phyloP scores from a whole-genome alignment of 2,888 invertebrate species.

The Camptogramma bilineatum region DNA sequence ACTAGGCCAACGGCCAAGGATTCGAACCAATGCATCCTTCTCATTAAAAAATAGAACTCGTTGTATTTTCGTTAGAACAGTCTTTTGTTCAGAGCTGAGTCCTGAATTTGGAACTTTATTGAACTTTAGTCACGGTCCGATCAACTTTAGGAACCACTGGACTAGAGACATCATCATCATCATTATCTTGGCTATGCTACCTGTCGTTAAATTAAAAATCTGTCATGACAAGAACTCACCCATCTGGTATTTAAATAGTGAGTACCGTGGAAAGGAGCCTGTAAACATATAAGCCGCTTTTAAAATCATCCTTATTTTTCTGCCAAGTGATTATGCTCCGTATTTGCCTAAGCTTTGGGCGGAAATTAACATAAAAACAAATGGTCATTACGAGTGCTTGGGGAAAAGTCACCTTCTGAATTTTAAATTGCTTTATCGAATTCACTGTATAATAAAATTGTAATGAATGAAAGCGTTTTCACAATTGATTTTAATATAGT shows the following conservation, averaged over 20 bases:
- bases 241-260: background rate
- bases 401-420: conserved; percentile 29
- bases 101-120: too few relatives aligned
- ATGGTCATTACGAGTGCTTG: conserved; percentile 25
- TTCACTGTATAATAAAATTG: conserved; percentile 6
- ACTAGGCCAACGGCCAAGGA: too few relatives aligned
- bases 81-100: too few relatives aligned
- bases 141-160: too few relatives aligned
- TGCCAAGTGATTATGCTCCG: conserved; percentile 25
- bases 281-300: conserved; percentile 4
- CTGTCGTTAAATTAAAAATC: too few relatives aligned
- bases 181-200: too few relatives aligned
- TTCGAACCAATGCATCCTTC: too few relatives aligned
- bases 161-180: too few relatives aligned
- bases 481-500: background rate
- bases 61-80: too few relatives aligned
- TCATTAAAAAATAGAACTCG: too few relatives aligned
- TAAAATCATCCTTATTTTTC: conserved; percentile 13
- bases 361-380: conserved; percentile 36
- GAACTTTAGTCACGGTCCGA: too few relatives aligned
- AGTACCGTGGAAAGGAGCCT: background rate
- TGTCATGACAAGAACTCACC: too few relatives aligned
- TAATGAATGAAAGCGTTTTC: background rate
- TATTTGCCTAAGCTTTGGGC: conserved; percentile 23
- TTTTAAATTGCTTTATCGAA: conserved; percentile 31